Evolutionary conservation across 2,113 vertebrate genomes (phyloP), one percentile per base, ranked within the genome.

Genomic region (Cheilinus undulatus): DNA sequence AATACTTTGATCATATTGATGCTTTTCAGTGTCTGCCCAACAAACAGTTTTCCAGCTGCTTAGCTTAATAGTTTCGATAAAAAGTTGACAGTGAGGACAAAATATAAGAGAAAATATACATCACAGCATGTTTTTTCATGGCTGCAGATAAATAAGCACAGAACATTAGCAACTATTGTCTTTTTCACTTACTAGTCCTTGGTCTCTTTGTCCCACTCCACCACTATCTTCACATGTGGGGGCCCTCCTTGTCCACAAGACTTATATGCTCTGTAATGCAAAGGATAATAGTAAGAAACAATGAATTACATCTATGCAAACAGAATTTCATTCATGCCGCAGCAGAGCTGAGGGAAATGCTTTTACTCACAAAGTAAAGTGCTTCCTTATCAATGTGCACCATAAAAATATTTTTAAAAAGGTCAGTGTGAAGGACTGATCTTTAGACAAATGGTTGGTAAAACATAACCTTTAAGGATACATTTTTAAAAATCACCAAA

Each of bases 201-300:
- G 51, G 97, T 99, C 87, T 99, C 98, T 86, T 97, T 97, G 94
- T 99, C 98, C 98, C 98, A 99, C 81, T 99, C 98, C 3, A 99
- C 97, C 48, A 99, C 96, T 62, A 99, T 92, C 88, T 99, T 99
- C 88, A 99, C 95, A 52, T 99, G 98, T 62, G 97, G 94, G 0
- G 96, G 95, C 19, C 97, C 97, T 5, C 98, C 97, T 64, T 96
- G 95, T 77, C 97, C 97, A 82, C 97, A 99, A 1, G 97, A 98
- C 76, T 98, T 99, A 90, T 97, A 93, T 3, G 95, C 94, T 93
- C 96, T 98, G 85, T 12, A 77, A 78, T 30, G 38, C 66, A 52
- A 42, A 42, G 14, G 4, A 40, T 3, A 11, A 15, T 11, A 15
- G 36, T 14, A 11, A 40, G 36, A 15, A 86, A 66, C 22, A 48